Conservation (phyloP, 2,113 vertebrate species). For the Phyllopteryx taeniolatus region DNA sequence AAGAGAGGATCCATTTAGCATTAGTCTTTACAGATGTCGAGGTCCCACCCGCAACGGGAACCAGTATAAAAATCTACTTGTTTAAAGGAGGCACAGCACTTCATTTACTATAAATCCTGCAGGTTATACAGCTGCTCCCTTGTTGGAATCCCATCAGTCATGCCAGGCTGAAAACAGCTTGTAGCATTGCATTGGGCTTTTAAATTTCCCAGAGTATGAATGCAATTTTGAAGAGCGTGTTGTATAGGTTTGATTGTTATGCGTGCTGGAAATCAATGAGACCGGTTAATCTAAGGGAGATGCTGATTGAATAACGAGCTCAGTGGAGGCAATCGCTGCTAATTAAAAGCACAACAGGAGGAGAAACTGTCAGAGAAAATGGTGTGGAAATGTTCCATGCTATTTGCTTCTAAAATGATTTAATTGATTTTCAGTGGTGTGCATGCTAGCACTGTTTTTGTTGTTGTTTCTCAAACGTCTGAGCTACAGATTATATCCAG, state of each 20-base stretch:
- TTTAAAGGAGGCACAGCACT: neutral
- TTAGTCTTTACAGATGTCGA: neutral
- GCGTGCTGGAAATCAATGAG: constrained; percentile 53
- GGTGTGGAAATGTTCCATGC: neutral
- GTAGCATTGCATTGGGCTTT: neutral
- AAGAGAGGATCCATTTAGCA: neutral
- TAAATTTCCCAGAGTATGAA: neutral
- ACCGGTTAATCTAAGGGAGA: constrained; percentile 17
- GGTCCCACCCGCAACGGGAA: neutral
- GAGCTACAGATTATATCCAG: too few species aligned
- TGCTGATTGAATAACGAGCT: constrained; percentile 26
- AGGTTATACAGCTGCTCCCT: neutral
- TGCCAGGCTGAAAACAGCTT: neutral
- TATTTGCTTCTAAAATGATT: neutral
- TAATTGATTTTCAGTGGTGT: neutral
- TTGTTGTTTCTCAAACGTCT: neutral
- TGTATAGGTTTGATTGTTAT: constrained; percentile 48
- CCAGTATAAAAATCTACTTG: neutral
- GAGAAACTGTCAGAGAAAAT: constrained; percentile 23
- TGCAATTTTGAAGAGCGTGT: constrained; percentile 5
- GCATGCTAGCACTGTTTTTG: neutral
- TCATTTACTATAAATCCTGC: neutral
- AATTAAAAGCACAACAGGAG: constrained; percentile 44
- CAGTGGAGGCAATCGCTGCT: constrained; percentile 30
- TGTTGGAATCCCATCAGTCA: neutral